Evolutionary conservation across 2,888 invertebrate species (phyloP).

Genomic region (Leptinotarsa rubiginosa): DNA sequence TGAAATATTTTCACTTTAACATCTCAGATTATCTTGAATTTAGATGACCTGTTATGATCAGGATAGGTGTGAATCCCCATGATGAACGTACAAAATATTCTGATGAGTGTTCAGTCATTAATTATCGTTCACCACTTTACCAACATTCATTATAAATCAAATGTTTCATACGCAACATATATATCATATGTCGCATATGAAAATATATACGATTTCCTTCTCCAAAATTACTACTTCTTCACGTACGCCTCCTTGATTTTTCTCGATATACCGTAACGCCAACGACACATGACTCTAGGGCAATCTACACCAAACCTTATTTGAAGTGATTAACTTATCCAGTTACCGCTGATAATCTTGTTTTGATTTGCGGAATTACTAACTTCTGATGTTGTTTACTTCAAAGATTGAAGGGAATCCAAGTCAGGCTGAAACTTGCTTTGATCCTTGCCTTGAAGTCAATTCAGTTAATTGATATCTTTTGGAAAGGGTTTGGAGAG

Average conservation of each 20-base stretch:
- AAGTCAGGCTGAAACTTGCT: background rate
- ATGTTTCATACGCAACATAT: no score
- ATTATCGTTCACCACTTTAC: no score
- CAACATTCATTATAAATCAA: no score
- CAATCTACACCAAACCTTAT: conserved; percentile 25
- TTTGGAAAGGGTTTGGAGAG: no score
- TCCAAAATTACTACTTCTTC: background rate
- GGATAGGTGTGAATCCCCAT: no score
- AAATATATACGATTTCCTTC: background rate
- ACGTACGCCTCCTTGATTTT: background rate
- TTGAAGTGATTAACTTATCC: conserved; percentile 47
- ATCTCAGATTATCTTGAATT: no score
- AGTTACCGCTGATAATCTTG: conserved; percentile 51
- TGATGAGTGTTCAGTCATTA: no score
- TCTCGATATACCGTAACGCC: background rate
- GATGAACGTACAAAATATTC: no score
- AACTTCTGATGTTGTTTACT: conserved; percentile 48
- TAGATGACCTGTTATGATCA: no score
- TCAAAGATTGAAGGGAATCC: background rate
- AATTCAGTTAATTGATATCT: background rate
- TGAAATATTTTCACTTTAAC: no score
- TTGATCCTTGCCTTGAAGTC: background rate
- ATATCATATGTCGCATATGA: no score
- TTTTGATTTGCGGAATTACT: conserved; percentile 51
- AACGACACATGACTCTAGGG: conserved; percentile 25